Evolutionary conservation across 2,888 invertebrate species (phyloP).

Genomic region (Timema cristinae): DNA sequence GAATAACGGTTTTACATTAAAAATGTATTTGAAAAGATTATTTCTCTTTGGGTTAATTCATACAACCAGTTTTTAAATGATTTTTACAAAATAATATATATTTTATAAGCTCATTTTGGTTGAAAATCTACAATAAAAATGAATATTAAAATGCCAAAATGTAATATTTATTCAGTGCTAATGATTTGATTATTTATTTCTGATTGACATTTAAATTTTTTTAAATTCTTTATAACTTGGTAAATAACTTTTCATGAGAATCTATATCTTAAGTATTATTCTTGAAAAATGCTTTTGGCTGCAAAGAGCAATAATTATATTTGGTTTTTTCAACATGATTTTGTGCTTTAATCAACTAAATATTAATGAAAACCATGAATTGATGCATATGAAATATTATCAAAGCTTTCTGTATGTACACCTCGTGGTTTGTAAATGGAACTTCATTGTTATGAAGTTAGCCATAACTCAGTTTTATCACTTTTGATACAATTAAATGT

Average conservation of each 20-base stretch:
- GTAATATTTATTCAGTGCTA: no score
- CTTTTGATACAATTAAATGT: no score
- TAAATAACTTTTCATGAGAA: not conserved
- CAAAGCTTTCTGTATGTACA: slow-evolving; percentile 13
- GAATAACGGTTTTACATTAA: slow-evolving; percentile 18
- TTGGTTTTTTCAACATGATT: slow-evolving; percentile 20
- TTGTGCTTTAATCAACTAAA: slow-evolving; percentile 28
- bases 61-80: slow-evolving; percentile 12
- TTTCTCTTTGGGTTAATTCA: slow-evolving; percentile 10
- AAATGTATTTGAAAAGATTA: slow-evolving; percentile 12
- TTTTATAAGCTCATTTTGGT: no score
- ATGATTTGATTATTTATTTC: no score
- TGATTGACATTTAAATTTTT: no score
- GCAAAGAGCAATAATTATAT: slow-evolving; percentile 5
- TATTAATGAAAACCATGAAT: slow-evolving; percentile 26
- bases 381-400: slow-evolving; percentile 16
- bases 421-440: slow-evolving; percentile 9
- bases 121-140: no score
- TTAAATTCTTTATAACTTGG: not conserved
- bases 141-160: no score
- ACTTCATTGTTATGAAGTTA: not conserved
- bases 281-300: not conserved
- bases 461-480: no score
- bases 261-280: not conserved
- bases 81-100: no score